These are phyloP conservation scores for Athalia rosae DNA, from an alignment of 2,888 invertebrate genomes.

Conservation along the genomic window DNA sequence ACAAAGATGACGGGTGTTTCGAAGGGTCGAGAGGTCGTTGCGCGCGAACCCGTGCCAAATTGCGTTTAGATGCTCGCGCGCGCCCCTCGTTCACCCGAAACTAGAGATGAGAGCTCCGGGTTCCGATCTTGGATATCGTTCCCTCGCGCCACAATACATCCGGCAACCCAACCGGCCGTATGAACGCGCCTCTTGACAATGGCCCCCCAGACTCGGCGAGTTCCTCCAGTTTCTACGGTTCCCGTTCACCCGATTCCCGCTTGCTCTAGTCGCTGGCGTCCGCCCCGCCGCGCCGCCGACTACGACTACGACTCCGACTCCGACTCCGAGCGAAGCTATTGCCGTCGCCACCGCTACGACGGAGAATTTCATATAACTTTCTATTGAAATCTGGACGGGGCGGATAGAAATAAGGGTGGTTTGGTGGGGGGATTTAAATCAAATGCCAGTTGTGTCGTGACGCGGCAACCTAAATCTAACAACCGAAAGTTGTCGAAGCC, in stretches of 20 bases:
- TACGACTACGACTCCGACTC: not conserved
- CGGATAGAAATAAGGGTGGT: conserved; percentile 49
- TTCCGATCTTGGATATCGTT: conserved; percentile 60
- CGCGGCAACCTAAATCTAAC: conserved; percentile 25
- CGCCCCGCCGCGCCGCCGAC: not conserved
- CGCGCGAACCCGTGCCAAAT: conserved; percentile 22
- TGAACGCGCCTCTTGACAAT: conserved; percentile 58
- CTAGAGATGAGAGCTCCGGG: conserved; percentile 34
- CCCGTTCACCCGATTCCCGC: conserved; percentile 41
- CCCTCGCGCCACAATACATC: conserved; percentile 48
- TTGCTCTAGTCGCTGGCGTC: conserved; percentile 21
- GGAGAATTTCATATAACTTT: conserved; percentile 65
- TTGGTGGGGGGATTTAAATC: conserved; percentile 54
- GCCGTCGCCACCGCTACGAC: conserved; percentile 56
- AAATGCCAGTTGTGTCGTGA: conserved; percentile 44
- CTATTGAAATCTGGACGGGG: conserved; percentile 63
- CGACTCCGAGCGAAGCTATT: conserved; percentile 21
- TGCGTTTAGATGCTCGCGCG: conserved; percentile 26
- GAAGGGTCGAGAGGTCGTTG: conserved; percentile 17
- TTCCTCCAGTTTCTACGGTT: conserved; percentile 48
- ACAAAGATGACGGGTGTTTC: conserved; percentile 29
- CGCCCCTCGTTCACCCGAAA: conserved; percentile 15
- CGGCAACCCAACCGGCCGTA: conserved; percentile 43
- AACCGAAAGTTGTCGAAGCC: conserved; percentile 37
- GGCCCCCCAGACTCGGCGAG: conserved; percentile 60